Base-by-base conservation (phyloP, 2,797 vertebrate genomes). In the Mus spretus region DNA sequence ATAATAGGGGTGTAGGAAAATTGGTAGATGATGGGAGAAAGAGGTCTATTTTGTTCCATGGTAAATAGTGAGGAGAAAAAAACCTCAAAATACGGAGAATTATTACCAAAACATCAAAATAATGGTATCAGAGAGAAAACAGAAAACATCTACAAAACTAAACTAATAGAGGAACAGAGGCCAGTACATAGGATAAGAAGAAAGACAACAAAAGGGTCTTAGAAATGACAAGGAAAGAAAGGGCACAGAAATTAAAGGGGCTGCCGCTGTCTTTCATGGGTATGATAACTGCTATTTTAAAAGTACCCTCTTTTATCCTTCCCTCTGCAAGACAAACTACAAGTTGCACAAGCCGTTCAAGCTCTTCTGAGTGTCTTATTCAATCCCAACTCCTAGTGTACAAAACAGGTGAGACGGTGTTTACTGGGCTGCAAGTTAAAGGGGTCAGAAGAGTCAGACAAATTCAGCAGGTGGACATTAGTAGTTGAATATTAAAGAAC, bases 181-280 rank as follows among this genome's bases (percentile, higher is more conserved):
- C 96, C 91, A 67, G 97, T 93, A 95, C 70, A 84, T 55, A 15
- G 55, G 82, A 40, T 34, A 93, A 53, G 55, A 78, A 59, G 24
- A 91, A 74, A 94, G 65, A 79, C 24, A 92, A 96, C 13, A 94
- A 93, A 75, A 28, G 53, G 85, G 34, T 57, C 44, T 44, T 95
- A 97, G 74, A 55, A 63, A 24, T 85, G 79, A 77, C 65, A 96
- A 92, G 37, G 81, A 91, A 93, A 91, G 53, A 90, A 24, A 57
- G 81, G 40, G 44, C 86, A 61, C 53, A 95, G 82, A 96, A 87
- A 11, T 78, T 93, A 92, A 95, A 97, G 98, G 98, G 98, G 97
- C 98, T 97, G 98, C 97, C 98, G 97, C 96, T 98, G 96, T 98
- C 97, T 98, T 98, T 98, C 97, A 96, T 96, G 97, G 94, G 93